Conservation (phyloP, 2,888 invertebrate species). For the Tenthredo livida region DNA sequence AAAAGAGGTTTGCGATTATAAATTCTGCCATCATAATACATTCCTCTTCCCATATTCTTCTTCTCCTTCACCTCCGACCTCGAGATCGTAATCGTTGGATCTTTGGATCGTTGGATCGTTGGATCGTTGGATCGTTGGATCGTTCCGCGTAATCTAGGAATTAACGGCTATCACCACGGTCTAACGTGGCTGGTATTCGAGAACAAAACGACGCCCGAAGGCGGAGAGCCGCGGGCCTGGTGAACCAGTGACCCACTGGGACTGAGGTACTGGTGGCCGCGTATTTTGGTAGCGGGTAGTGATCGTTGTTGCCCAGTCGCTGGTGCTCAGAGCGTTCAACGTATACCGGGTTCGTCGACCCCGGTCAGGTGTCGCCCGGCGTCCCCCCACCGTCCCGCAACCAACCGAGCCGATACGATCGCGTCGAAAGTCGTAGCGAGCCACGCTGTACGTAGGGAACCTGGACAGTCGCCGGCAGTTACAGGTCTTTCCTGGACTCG, state of each 20-base stretch:
- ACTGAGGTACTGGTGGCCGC: slow-evolving; percentile 62
- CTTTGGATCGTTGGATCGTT: no score
- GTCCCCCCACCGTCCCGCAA: slow-evolving; percentile 1
- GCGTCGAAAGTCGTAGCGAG: slow-evolving; percentile 23
- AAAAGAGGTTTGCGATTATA: no score
- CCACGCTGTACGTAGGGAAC: not conserved
- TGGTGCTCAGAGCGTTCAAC: not conserved
- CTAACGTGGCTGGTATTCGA: not conserved
- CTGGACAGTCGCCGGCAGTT: not conserved
- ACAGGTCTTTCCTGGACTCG: not conserved
- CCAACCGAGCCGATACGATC: slow-evolving; percentile 10
- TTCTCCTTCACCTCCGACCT: not conserved
- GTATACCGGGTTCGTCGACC: slow-evolving; percentile 39
- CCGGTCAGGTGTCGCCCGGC: slow-evolving; percentile 40
- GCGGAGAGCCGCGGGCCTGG: slow-evolving; percentile 60
- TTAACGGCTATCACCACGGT: not conserved
- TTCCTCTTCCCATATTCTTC: not conserved
- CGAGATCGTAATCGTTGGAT: not conserved
- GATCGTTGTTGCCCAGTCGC: slow-evolving; percentile 27
- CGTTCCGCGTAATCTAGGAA: slow-evolving; percentile 23
- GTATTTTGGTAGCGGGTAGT: slow-evolving; percentile 71
- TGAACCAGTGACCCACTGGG: slow-evolving; percentile 76
- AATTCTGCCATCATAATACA: no score
- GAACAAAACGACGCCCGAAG: slow-evolving; percentile 48
- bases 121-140: no score